phyloP scores from a whole-genome alignment of 1,140 invertebrate species.

The Argopecten irradians region DNA sequence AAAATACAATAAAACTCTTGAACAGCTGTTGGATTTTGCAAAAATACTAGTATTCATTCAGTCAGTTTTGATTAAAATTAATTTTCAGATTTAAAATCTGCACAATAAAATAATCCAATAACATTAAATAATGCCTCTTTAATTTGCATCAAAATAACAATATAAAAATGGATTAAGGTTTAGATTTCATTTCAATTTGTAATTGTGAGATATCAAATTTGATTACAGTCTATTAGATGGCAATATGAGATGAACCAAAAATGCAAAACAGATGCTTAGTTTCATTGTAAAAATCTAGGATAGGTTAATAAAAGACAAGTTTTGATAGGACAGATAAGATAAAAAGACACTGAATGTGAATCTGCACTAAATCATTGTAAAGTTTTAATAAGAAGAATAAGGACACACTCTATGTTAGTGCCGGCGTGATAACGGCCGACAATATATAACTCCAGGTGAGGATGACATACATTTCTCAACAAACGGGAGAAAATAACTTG shows the following conservation, averaged over 20 bases:
- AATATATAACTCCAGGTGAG: background rate
- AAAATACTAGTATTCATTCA: background rate
- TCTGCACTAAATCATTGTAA: background rate
- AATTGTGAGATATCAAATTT: background rate
- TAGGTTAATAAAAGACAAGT: background rate
- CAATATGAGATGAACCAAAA: background rate
- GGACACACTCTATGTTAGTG: background rate
- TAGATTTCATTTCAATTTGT: background rate
- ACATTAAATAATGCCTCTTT: background rate
- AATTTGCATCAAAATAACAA: background rate
- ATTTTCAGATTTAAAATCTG: background rate
- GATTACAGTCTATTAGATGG: background rate
- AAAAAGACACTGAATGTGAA: constrained; percentile 2
- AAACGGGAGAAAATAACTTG: background rate
- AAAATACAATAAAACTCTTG: background rate
- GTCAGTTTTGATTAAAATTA: background rate
- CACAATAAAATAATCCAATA: background rate
- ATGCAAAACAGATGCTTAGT: background rate
- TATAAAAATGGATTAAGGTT: constrained; percentile 6
- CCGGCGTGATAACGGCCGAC: background rate
- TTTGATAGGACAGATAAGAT: background rate
- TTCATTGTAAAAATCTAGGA: background rate
- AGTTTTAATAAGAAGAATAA: background rate
- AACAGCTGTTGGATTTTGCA: background rate
- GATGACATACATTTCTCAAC: background rate